Evolutionary conservation across 2,888 invertebrate genomes (phyloP).

Genomic region (Troilus luridus): DNA sequence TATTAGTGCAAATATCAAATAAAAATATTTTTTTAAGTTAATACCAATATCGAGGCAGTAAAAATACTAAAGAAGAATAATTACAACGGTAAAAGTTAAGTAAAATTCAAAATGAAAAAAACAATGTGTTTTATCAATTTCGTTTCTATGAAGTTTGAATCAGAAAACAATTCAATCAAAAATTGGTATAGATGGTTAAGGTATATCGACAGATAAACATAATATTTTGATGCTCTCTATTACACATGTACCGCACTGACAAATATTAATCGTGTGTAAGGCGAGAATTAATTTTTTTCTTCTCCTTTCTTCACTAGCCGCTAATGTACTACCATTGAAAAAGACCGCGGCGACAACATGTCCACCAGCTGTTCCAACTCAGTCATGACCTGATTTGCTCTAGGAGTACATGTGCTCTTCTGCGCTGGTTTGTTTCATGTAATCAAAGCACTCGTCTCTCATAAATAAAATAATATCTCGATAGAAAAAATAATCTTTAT

Average conservation of each 20-base stretch:
- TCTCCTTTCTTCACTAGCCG: background rate
- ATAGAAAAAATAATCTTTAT: background rate
- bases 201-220: background rate
- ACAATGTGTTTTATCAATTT: no score
- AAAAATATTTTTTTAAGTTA: no score
- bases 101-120: no score
- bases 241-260: background rate
- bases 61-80: no score
- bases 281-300: background rate
- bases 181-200: background rate
- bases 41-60: no score
- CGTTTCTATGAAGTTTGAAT: no score
- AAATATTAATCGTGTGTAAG: background rate
- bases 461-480: background rate
- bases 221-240: background rate
- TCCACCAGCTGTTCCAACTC: background rate
- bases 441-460: background rate
- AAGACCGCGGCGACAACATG: background rate
- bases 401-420: background rate
- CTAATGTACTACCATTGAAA: background rate
- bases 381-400: constrained; percentile 26
- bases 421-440: background rate
- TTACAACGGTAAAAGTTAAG: no score
- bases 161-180: no score
- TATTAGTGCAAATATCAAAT: no score